A percentile compares a stretch with the other conserved stretches of the same genome.
Evolutionary conservation across 2,888 invertebrate species (phyloP).

Genomic region (Erpobdella octoculata): DNA sequence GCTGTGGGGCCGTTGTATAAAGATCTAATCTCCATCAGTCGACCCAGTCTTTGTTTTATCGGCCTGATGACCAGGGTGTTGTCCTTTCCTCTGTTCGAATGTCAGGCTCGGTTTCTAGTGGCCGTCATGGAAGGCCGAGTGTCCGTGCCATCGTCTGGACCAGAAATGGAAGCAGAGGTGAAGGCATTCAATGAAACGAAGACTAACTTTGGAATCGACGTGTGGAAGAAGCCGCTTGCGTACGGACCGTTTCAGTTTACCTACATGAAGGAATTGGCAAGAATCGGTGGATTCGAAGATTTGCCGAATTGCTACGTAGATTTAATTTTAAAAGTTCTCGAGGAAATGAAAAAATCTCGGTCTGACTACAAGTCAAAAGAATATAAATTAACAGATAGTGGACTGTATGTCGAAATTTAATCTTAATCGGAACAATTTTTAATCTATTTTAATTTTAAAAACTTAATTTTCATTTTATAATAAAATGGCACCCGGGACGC

Average conservation of each 20-base stretch:
- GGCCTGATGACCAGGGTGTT: background rate
- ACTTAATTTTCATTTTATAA: too few species aligned
- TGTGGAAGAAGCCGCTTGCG: background rate
- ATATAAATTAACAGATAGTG: background rate
- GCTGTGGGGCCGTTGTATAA: conserved; percentile 19
- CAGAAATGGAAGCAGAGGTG: background rate
- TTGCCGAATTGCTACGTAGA: background rate
- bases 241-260: background rate
- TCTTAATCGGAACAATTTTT: too few species aligned
- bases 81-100: background rate
- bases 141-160: background rate
- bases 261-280: background rate
- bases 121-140: conserved; percentile 2
- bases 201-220: background rate
- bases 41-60: background rate
- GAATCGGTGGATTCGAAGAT: conserved; percentile 4
- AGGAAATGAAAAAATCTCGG: background rate
- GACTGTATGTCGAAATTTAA: background rate
- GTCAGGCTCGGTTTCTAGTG: conserved; percentile 16
- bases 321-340: background rate
- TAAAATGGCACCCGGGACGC: too few species aligned
- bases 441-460: too few species aligned
- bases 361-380: background rate
- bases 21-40: conserved; percentile 15
- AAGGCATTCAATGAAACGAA: conserved; percentile 3